Evolutionary conservation across 2,113 vertebrate genomes (phyloP).

Genomic region (Engystomops pustulosus): DNA sequence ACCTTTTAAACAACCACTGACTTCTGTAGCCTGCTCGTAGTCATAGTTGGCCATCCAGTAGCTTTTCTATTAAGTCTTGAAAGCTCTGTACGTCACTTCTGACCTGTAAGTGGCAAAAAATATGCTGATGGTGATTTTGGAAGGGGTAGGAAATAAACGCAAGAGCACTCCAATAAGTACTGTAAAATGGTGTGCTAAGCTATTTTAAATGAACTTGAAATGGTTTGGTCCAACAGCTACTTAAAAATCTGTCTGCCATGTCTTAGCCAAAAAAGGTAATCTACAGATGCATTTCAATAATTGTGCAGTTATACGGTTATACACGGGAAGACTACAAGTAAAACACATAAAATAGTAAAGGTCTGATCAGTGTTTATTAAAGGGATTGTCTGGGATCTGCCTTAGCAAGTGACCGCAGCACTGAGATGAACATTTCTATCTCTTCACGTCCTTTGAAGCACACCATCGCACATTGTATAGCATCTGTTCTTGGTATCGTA

Average conservation of each 20-base stretch:
- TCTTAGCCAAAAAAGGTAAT: background rate
- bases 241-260: background rate
- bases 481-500: no score
- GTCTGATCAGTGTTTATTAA: no score
- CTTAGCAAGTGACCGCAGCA: no score
- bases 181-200: background rate
- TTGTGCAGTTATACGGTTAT: background rate
- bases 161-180: conserved; percentile 33
- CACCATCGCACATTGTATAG: no score
- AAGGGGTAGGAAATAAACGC: background rate
- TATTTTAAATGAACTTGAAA: background rate
- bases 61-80: background rate
- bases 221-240: background rate
- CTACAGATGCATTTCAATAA: background rate
- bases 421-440: no score
- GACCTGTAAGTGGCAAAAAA: background rate
- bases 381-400: background rate
- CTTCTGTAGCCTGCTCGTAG: background rate
- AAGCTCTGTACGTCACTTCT: background rate
- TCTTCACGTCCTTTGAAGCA: no score
- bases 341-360: background rate
- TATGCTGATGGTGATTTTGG: conserved; percentile 5
- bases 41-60: background rate
- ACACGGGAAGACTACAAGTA: background rate
- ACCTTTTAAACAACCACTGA: background rate